Conservation (phyloP, 1,140 invertebrate species). For the Eueides isabella region DNA sequence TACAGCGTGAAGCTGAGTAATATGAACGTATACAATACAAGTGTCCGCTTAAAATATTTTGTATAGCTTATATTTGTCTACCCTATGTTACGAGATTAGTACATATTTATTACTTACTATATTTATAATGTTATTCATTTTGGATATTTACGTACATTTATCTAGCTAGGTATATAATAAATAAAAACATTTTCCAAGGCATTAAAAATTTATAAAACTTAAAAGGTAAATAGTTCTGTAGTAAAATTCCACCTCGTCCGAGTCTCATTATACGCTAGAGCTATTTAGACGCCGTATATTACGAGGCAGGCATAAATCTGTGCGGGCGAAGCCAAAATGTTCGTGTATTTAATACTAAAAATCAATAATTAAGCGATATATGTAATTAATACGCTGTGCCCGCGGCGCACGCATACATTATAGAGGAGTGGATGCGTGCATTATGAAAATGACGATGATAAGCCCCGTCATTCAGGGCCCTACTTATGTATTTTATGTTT, state of each 20-base stretch:
- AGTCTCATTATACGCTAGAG: slow-evolving; percentile 32
- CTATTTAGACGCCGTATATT: slow-evolving; percentile 52
- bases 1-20: no score
- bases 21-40: no score
- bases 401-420: slow-evolving; percentile 64
- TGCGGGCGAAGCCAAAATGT: slow-evolving; percentile 55
- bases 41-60: no score
- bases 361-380: slow-evolving; percentile 78
- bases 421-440: slow-evolving; percentile 63
- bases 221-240: slow-evolving; percentile 5
- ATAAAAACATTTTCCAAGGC: not conserved
- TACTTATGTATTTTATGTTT: slow-evolving; percentile 38
- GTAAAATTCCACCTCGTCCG: slow-evolving; percentile 27
- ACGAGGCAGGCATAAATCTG: slow-evolving; percentile 56
- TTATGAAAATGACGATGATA: slow-evolving; percentile 78
- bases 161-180: no score
- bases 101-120: no score
- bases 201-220: not conserved
- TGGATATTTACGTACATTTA: no score
- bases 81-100: no score
- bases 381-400: slow-evolving; percentile 72
- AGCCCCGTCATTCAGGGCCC: slow-evolving; percentile 43
- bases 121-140: no score
- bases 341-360: slow-evolving; percentile 72
- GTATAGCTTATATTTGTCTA: no score